These are phyloP conservation scores for Allacma fusca DNA, from an alignment of 2,888 invertebrate species.

Conservation along the genomic window DNA sequence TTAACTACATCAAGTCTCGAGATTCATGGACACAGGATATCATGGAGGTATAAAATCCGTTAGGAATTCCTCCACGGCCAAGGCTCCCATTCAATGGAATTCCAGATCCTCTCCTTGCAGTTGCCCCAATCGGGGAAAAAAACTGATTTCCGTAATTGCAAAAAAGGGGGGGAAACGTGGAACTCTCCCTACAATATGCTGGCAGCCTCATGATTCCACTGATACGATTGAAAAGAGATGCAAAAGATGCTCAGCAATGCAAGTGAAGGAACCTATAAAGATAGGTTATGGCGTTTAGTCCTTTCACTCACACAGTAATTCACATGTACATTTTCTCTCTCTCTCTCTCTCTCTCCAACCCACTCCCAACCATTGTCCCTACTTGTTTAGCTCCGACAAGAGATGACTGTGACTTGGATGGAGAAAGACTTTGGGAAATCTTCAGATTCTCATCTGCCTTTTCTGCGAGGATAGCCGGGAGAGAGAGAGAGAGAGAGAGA, in stretches of 20 bases:
- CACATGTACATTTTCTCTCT: slow-evolving; percentile 19
- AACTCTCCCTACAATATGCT: slow-evolving; percentile 4
- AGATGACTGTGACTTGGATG: background rate
- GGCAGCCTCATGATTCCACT: slow-evolving; percentile 24
- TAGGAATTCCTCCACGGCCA: too few species aligned
- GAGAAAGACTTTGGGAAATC: slow-evolving; percentile 1
- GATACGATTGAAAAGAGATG: slow-evolving; percentile 32
- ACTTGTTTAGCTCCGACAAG: background rate
- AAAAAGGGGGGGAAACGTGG: slow-evolving; percentile 28
- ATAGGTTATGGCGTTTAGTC: slow-evolving; percentile 34
- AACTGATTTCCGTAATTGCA: slow-evolving; percentile 43
- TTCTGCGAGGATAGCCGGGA: background rate
- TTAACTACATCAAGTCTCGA: too few species aligned
- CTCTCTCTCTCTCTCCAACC: slow-evolving; percentile 25
- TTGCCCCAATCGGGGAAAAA: slow-evolving; percentile 16
- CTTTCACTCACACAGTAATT: slow-evolving; percentile 32
- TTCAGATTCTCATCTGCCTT: slow-evolving; percentile 35
- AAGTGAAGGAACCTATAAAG: slow-evolving; percentile 21
- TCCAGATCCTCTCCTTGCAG: too few species aligned
- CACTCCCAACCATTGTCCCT: too few species aligned
- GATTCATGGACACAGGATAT: too few species aligned
- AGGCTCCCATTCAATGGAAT: too few species aligned
- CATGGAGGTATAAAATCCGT: too few species aligned
- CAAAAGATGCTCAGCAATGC: slow-evolving; percentile 5
- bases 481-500: slow-evolving; percentile 19